Conservation (phyloP, 2,888 invertebrate species). For the Aricia artaxerxes region DNA sequence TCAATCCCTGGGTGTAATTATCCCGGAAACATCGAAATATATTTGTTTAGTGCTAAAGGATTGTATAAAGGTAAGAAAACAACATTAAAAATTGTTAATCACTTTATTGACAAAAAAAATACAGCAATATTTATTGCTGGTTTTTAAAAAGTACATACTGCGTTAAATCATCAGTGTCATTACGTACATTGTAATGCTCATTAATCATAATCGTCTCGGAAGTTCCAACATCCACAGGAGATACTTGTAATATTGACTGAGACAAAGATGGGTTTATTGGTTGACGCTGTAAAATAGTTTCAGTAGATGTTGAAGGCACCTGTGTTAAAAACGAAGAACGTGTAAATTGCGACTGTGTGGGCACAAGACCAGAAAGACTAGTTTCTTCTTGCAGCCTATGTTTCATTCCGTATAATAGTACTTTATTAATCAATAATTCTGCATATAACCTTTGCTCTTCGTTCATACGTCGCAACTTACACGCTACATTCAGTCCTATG, state of each 20-base stretch:
- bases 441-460: slow-evolving; percentile 24
- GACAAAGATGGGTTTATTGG: not conserved
- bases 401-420: too few species aligned
- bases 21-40: slow-evolving; percentile 23
- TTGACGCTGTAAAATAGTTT: slow-evolving; percentile 14
- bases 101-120: slow-evolving; percentile 4
- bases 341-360: slow-evolving; percentile 14
- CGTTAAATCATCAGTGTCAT: slow-evolving; percentile 13
- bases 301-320: slow-evolving; percentile 24
- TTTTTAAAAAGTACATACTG: slow-evolving; percentile 22
- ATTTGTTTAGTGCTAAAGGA: slow-evolving; percentile 24
- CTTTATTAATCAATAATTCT: not conserved
- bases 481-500: slow-evolving; percentile 24
- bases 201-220: slow-evolving; percentile 24
- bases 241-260: slow-evolving; percentile 20
- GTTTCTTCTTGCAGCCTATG: too few species aligned
- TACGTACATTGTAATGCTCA: slow-evolving; percentile 7
- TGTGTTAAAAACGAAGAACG: not conserved
- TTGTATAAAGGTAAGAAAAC: slow-evolving; percentile 25
- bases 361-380: too few species aligned
- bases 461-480: slow-evolving; percentile 24
- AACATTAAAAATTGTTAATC: slow-evolving; percentile 1
- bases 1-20: slow-evolving; percentile 19
- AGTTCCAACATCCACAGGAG: slow-evolving; percentile 14
- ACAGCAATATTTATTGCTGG: slow-evolving; percentile 13